Percentiles rank a stretch among this genome's conserved stretches.
phyloP scores from a whole-genome alignment of 1,140 invertebrate genomes.

The Drosophila melanica region DNA sequence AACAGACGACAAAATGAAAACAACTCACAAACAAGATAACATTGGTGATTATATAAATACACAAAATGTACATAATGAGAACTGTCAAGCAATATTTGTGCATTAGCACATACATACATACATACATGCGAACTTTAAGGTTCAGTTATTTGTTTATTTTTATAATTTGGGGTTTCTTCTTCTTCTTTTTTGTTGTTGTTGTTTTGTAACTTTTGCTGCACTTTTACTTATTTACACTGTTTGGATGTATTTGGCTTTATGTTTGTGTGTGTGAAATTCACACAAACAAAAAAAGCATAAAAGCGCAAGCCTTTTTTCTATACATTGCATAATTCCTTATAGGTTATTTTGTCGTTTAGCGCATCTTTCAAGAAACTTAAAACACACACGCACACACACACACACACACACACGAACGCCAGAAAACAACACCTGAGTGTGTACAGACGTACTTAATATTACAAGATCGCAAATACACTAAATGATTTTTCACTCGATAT shows the following conservation, averaged over 20 bases:
- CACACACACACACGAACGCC: no score
- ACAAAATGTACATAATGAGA: slow-evolving; percentile 1
- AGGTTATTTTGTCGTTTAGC: slow-evolving; percentile 48
- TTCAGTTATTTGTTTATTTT: slow-evolving; percentile 2
- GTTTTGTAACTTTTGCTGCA: background rate
- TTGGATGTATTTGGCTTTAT: slow-evolving; percentile 1
- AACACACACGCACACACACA: slow-evolving; percentile 7
- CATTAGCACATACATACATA: background rate
- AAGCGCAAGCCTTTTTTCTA: slow-evolving; percentile 35
- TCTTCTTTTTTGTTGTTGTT: slow-evolving; percentile 1
- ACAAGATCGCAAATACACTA: slow-evolving; percentile 45
- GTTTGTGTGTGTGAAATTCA: slow-evolving; percentile 36
- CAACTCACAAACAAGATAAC: background rate
- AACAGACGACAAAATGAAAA: background rate
- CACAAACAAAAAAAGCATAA: slow-evolving; percentile 37
- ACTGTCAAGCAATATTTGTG: background rate
- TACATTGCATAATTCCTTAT: slow-evolving; percentile 51
- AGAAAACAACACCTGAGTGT: slow-evolving; percentile 8
- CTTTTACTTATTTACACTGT: background rate
- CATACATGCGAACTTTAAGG: background rate
- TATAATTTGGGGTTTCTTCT: slow-evolving; percentile 15
- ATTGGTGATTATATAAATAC: slow-evolving; percentile 4
- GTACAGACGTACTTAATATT: slow-evolving; percentile 27
- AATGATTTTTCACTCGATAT: slow-evolving; percentile 39
- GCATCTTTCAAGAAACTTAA: slow-evolving; percentile 28